These are phyloP conservation scores for Myioborus melanocephalus DNA, from an alignment of 2,797 vertebrate genomes.

Conservation along the genomic window DNA sequence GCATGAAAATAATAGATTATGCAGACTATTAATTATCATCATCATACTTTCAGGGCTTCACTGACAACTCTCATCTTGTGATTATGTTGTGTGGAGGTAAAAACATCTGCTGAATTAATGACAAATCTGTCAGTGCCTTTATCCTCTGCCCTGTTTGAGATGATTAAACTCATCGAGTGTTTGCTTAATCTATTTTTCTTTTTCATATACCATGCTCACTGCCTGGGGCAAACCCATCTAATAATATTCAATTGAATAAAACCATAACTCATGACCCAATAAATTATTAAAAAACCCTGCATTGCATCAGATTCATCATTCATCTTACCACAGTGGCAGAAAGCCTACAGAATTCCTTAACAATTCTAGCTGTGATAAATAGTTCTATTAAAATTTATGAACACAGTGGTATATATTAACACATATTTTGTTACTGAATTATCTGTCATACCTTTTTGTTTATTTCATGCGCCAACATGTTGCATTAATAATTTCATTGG, in stretches of 20 bases:
- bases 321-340: conserved; percentile 66
- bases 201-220: conserved; percentile 60
- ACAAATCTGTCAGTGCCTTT: conserved; percentile 63
- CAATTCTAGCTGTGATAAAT: conserved; percentile 71
- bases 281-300: conserved; percentile 77
- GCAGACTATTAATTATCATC: conserved; percentile 45
- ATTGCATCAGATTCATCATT: conserved; percentile 72
- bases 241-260: conserved; percentile 80
- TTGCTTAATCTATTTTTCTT: conserved; percentile 78
- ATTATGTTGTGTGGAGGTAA: conserved; percentile 67
- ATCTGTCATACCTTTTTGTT: conserved; percentile 11
- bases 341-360: conserved; percentile 64
- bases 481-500: conserved; percentile 11
- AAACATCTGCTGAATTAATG: conserved; percentile 73
- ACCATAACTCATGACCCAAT: conserved; percentile 81
- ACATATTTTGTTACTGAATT: conserved; percentile 52
- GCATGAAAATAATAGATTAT: conserved; percentile 47
- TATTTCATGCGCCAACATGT: neutral
- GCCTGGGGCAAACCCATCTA: conserved; percentile 77
- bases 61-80: conserved; percentile 62
- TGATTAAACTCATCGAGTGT: conserved; percentile 75
- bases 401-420: conserved; percentile 68
- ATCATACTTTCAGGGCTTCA: conserved; percentile 34
- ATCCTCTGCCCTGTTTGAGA: conserved; percentile 67
- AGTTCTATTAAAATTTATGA: conserved; percentile 72